Percentiles rank a stretch among this genome's conserved stretches.
phyloP scores from a whole-genome alignment of 2,797 vertebrate species.

The Acanthopagrus latus region DNA sequence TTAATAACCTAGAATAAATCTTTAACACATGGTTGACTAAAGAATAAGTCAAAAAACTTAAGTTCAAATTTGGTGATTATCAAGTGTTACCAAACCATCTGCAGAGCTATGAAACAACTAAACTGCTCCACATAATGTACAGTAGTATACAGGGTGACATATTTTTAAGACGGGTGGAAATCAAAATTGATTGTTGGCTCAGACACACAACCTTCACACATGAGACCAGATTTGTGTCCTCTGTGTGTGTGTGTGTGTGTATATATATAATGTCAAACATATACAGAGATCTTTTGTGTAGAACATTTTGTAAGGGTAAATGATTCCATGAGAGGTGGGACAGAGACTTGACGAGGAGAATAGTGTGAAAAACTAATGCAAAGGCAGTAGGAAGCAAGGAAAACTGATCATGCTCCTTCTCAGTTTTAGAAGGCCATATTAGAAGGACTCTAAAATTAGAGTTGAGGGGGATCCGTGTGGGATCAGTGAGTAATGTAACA shows the following conservation, averaged over 20 bases:
- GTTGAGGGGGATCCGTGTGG: background rate
- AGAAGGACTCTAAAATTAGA: background rate
- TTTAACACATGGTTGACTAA: no score
- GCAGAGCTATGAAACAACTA: no score
- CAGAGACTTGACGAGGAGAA: background rate
- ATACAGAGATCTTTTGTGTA: slow-evolving; percentile 10
- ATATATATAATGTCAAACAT: slow-evolving; percentile 25
- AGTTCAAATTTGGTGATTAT: no score
- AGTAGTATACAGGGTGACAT: no score
- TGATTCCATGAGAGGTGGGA: slow-evolving; percentile 11
- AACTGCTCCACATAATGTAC: no score
- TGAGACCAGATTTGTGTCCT: no score
- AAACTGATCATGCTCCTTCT: slow-evolving; percentile 1
- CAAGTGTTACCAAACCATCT: no score
- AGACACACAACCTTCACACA: no score
- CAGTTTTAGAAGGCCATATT: background rate
- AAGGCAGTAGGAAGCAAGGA: background rate
- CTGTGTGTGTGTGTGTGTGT: no score
- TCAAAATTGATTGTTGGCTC: background rate
- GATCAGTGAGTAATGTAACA: slow-evolving; percentile 6
- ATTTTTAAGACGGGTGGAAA: background rate
- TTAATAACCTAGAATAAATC: no score
- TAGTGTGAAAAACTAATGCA: background rate
- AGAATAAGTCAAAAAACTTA: no score
- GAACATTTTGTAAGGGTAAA: slow-evolving; percentile 22